Base-by-base conservation (phyloP, 2,113 vertebrate genomes). In the Dicaeum eximium region DNA sequence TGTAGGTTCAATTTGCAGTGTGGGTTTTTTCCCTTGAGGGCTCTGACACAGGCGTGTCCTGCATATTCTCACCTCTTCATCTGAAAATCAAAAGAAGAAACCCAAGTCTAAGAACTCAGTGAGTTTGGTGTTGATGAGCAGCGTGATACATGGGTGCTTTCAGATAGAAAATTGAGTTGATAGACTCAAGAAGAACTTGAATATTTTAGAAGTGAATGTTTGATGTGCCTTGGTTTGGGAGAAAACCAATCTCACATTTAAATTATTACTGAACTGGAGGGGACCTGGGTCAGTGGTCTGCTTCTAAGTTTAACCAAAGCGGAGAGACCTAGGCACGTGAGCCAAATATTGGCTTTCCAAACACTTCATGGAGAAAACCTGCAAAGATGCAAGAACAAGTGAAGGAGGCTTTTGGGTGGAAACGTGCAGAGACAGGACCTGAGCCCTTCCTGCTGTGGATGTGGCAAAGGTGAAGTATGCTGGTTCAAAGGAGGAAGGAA, bases 41-140 rank as follows among this genome's bases (percentile, higher is more conserved):
- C 19, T 60, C 54, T 75, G 31, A 21, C n/a, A 12, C 38, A 27
- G 44, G 20, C 15, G 3, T 35, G 72, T 35, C 40, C 57, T 24
- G 40, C 0, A 0, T 38, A 5, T 71, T 81, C 48, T 57, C 24
- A 44, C 30, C 53, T 78, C 25, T 71, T 48, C 11, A 24, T 27
- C 60, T 57, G 11, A 75, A 81, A 86, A 6, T 19, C 33, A 10
- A 17, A 60, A 53, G 40, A n/a, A 62, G 57, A 57, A 87, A n/a
- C 5, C 15, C 3, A 44, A 66, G 10, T 31, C n/a, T 50, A 28
- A 86, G 48, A 74, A 10, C 33, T 21, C 27, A 47, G 37, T 24
- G 65, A 53, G 17, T 53, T 60, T 60, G 35, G 42, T 67, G 54
- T 20, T 51, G 56, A 22, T 73, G 40, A 73, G 62, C 60, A 80